Evolutionary conservation across 2,888 invertebrate genomes (phyloP).

Genomic region (Luperina testacea): DNA sequence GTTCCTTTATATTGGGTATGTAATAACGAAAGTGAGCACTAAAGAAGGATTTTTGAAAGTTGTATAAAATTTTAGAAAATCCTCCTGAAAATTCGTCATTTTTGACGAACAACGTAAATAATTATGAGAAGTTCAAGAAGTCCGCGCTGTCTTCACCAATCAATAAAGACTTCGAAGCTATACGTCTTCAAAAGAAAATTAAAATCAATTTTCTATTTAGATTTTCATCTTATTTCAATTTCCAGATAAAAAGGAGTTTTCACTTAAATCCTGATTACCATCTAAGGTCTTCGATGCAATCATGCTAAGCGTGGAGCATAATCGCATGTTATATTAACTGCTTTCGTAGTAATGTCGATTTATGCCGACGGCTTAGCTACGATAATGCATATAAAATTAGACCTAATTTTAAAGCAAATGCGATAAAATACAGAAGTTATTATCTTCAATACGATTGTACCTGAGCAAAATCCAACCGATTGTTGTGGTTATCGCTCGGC

Average conservation of each 20-base stretch:
- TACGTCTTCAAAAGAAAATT: neutral
- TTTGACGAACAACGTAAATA: neutral
- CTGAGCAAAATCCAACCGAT: conserved; percentile 36
- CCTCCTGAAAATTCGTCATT: neutral
- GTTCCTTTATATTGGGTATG: neutral
- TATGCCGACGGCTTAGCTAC: conserved; percentile 6
- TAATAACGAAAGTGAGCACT: neutral
- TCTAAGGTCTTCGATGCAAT: neutral
- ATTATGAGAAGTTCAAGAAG: neutral
- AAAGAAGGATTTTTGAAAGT: neutral
- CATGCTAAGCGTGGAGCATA: neutral
- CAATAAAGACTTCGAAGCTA: too few species aligned
- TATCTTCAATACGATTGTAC: conserved; percentile 48
- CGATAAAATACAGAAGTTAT: conserved; percentile 28
- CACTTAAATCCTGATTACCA: neutral
- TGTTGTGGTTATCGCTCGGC: conserved; percentile 34
- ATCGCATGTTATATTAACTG: neutral
- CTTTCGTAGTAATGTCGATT: conserved; percentile 1
- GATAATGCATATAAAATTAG: neutral
- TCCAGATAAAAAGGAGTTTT: neutral
- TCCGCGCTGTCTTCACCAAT: too few species aligned
- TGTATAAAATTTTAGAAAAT: too few species aligned
- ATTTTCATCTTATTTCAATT: neutral
- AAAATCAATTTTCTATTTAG: neutral
- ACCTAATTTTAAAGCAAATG: conserved; percentile 5